Evolutionary conservation across 1,140 invertebrate genomes (phyloP).

Genomic region (Drosophila asahinai): DNA sequence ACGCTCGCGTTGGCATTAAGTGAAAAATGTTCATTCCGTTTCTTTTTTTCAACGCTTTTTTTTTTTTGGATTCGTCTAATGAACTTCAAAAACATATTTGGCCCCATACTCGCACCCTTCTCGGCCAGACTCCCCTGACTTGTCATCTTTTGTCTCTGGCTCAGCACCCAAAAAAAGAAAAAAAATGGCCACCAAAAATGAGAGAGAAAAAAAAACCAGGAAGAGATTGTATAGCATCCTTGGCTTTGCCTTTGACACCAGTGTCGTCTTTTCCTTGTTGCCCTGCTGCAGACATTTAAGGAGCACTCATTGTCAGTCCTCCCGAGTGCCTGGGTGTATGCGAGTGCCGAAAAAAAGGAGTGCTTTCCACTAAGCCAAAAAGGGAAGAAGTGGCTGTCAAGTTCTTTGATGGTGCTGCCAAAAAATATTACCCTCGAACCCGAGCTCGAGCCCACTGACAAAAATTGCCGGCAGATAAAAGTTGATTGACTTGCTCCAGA

Average conservation of each 20-base stretch:
- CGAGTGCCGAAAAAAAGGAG: slow-evolving; percentile 41
- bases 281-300: slow-evolving; percentile 82
- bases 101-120: slow-evolving; percentile 32
- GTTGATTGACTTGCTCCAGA: slow-evolving; percentile 42
- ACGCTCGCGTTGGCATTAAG: slow-evolving; percentile 72
- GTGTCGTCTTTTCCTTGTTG: slow-evolving; percentile 47
- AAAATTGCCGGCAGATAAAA: slow-evolving; percentile 50
- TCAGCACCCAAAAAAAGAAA: slow-evolving; percentile 63
- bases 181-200: slow-evolving; percentile 45
- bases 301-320: slow-evolving; percentile 77
- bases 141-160: slow-evolving; percentile 79
- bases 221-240: slow-evolving; percentile 70
- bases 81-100: slow-evolving; percentile 85
- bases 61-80: slow-evolving; percentile 78
- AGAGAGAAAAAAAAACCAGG: slow-evolving; percentile 15
- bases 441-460: slow-evolving; percentile 11
- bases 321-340: slow-evolving; percentile 34
- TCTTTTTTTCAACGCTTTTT: slow-evolving; percentile 30
- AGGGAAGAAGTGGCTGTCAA: slow-evolving; percentile 47
- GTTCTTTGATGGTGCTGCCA: slow-evolving; percentile 54
- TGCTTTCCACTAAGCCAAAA: slow-evolving; percentile 41
- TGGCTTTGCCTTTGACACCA: slow-evolving; percentile 76
- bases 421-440: slow-evolving; percentile 50
- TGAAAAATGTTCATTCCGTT: slow-evolving; percentile 68
- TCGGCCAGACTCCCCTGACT: slow-evolving; percentile 42